phyloP scores from a whole-genome alignment of 2,797 vertebrate species.

The Tapera naevia region DNA sequence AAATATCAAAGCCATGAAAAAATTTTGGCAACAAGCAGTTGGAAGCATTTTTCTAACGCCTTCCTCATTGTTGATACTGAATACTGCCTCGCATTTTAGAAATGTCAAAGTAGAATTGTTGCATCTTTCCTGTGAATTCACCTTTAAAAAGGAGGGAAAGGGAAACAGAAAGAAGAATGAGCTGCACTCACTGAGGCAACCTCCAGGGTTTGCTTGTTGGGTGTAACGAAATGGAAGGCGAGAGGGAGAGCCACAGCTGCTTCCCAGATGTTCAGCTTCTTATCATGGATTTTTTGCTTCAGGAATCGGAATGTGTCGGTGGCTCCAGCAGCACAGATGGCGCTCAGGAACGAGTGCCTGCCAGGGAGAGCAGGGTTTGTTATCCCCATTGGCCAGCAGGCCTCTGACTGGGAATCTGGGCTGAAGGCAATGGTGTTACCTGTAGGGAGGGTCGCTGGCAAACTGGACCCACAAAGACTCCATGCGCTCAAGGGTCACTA shows the following conservation, averaged over 20 bases:
- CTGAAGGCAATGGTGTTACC: constrained; percentile 63
- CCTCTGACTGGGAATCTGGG: not conserved
- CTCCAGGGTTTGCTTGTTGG: constrained; percentile 40
- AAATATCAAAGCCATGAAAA: not conserved
- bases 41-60: not conserved
- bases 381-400: not conserved
- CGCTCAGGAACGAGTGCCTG: constrained; percentile 85
- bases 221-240: constrained; percentile 77
- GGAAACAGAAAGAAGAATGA: not conserved
- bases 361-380: not conserved
- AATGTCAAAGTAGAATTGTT: not conserved
- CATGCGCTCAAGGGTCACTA: constrained; percentile 74
- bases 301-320: constrained; percentile 80
- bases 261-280: constrained; percentile 74
- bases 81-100: not conserved
- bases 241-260: constrained; percentile 71
- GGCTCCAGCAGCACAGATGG: constrained; percentile 77
- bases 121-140: not conserved
- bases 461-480: constrained; percentile 82
- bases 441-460: constrained; percentile 69
- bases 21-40: not conserved
- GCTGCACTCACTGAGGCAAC: constrained; percentile 56
- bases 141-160: not conserved
- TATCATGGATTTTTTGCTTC: constrained; percentile 75
- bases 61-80: not conserved